phyloP scores from a whole-genome alignment of 2,888 invertebrate genomes.

The Quadroppia sp. region DNA sequence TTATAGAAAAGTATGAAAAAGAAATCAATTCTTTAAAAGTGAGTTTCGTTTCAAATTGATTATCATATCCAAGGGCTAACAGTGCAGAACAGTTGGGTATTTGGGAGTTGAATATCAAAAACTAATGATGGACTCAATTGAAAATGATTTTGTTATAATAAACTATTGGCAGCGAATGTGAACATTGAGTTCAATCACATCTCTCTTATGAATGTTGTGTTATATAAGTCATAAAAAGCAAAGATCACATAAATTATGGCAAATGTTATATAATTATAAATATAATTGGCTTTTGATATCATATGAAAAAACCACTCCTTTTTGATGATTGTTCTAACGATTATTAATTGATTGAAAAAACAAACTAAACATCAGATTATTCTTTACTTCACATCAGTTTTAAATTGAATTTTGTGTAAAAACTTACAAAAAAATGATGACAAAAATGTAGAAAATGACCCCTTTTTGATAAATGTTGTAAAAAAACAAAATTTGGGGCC shows the following conservation, averaged over 20 bases:
- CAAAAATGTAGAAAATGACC: not conserved
- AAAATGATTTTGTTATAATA: not conserved
- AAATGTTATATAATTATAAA: constrained; percentile 4
- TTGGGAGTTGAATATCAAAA: not conserved
- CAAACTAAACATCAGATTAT: not conserved
- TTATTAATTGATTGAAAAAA: not conserved
- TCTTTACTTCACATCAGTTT: constrained; percentile 2
- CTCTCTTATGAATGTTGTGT: not conserved
- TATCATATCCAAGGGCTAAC: not conserved
- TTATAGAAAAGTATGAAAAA: not conserved
- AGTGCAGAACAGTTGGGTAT: not conserved
- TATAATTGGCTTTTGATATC: not conserved
- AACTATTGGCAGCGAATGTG: not conserved
- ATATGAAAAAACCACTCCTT: not conserved
- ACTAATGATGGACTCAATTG: not conserved
- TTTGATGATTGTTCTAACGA: not conserved
- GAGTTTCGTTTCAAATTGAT: not conserved
- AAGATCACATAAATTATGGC: not conserved
- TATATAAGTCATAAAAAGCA: not conserved
- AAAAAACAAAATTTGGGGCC: no score
- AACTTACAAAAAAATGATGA: not conserved
- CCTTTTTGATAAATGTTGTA: no score
- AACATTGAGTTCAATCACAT: constrained; percentile 19
- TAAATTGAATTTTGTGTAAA: not conserved
- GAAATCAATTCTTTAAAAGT: not conserved